Base-by-base conservation (phyloP, 1,140 invertebrate species). In the Heliothis virescens region DNA sequence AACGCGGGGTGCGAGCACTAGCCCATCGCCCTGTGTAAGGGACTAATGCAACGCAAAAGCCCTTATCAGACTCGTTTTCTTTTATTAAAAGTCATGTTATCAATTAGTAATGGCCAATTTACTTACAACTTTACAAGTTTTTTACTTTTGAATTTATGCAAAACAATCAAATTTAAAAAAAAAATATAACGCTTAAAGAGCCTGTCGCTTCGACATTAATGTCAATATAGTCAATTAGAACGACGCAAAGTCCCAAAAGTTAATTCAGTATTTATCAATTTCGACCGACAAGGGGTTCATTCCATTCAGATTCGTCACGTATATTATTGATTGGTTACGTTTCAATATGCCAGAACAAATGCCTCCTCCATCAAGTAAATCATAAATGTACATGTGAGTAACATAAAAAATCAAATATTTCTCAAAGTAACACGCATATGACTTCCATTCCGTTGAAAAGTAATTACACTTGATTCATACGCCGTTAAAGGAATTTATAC, bases 401-500 rank as follows among this genome's bases (percentile, higher is more conserved):
- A 63, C 47, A 41, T 67, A 12, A 12, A 18, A 48, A 71, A 53
- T 71, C 67, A 71, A 71, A 71, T 52, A 71, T 71, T 71, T 52
- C 21, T 72, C 52, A 57, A 72, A 15, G 26, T 15, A 34, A 55
- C 26, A 72, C 50, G 29, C 50, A 57, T 57, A 21, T 55, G 69
- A 26, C 21, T 52, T 15, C 3, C 1, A 12, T 26, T 21, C 26
- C 52, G 69, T 60, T 26, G 9, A 18, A 75, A 75, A 75, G 57
- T 60, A 60, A 60, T 57, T 62, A 59, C 57, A 75, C 47, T 62
- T 75, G 55, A 75, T 75, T 75, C 72, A 75, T 62, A 75, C 21
- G 60, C 21, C 74, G 60, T 65, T 63, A 76, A 76, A 50, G 48
- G 60, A 75, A 75, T 75, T 76, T 76, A 65, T 76, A 76, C 21